Evolutionary conservation across 2,888 invertebrate species (phyloP).

Genomic region (Psococerastis gibbosa): DNA sequence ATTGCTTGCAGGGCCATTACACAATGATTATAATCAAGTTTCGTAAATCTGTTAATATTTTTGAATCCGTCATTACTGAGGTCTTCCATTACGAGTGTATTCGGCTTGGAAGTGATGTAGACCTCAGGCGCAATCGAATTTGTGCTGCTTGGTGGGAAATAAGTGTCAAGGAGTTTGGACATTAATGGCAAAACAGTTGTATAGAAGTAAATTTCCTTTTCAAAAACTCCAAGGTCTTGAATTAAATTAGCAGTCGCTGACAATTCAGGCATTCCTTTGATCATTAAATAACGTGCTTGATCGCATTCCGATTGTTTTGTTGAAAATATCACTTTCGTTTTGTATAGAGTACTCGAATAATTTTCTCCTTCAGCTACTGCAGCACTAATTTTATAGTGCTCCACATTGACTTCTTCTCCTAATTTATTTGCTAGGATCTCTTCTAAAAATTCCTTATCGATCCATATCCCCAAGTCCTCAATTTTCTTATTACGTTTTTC

Average conservation of each 20-base stretch:
- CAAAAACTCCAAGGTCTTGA: constrained; percentile 2
- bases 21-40: constrained; percentile 21
- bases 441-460: background rate
- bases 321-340: background rate
- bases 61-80: constrained; percentile 17
- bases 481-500: constrained; percentile 2
- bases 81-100: constrained; percentile 20
- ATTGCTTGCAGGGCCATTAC: constrained; percentile 17
- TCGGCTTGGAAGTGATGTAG: background rate
- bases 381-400: background rate
- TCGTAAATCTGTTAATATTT: constrained; percentile 18
- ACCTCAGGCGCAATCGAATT: background rate
- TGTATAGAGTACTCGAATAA: background rate
- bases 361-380: constrained; percentile 4
- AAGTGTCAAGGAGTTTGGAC: background rate
- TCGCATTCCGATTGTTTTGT: background rate
- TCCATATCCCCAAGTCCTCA: background rate
- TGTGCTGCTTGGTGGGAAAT: background rate
- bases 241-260: background rate
- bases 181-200: background rate
- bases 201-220: background rate
- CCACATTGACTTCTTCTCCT: background rate
- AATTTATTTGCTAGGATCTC: background rate
- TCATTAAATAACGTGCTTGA: background rate
- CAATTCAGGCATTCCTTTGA: background rate